Base-by-base conservation (phyloP, 1,140 invertebrate species). In the Leptoteleia sp. region DNA sequence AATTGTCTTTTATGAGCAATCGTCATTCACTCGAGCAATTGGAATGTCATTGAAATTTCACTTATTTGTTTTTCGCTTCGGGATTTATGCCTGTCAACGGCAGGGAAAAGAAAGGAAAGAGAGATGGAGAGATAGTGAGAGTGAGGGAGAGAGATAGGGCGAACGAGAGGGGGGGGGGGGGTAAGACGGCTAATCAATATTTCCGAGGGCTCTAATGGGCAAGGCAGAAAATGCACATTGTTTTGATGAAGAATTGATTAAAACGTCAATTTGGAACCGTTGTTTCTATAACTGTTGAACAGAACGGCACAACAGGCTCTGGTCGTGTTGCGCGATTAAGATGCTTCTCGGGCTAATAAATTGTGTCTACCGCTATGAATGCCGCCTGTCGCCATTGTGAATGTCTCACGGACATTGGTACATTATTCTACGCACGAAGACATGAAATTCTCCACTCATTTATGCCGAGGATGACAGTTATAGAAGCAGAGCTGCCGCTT, bases 371-470 rank as follows among this genome's bases (percentile, higher is more conserved):
- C 65, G 75, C 70, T 73, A 73, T 68, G 76, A 79, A 72, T 79
- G 64, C 68, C 70, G 62, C 31, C 68, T 79, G 76, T 79, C 76
- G 62, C 64, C 70, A 72, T 72, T 77, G 75, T 77, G 75, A 70
- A 72, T 67, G 76, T 73, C 67, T 70, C 64, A 73, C 76, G 70
- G 62, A 79, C 76, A 79, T 79, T 50, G 76, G 55, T 57, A 73
- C 70, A 79, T 79, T 79, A 79, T 79, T 79, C 76, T 65, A 79
- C 64, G 76, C 76, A 79, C 76, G 76, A 64, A 79, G 62, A 79
- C 70, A 79, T 72, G 76, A 79, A 79, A 79, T 79, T 73, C 70
- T 68, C 76, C 70, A 54, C 47, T 79, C 76, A 70, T 70, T 79
- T 79, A 68, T 71, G 68, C 76, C 50, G 76, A 79, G 76, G 67